Conservation (phyloP, 2,113 vertebrate species). For the Psittacus erithacus region DNA sequence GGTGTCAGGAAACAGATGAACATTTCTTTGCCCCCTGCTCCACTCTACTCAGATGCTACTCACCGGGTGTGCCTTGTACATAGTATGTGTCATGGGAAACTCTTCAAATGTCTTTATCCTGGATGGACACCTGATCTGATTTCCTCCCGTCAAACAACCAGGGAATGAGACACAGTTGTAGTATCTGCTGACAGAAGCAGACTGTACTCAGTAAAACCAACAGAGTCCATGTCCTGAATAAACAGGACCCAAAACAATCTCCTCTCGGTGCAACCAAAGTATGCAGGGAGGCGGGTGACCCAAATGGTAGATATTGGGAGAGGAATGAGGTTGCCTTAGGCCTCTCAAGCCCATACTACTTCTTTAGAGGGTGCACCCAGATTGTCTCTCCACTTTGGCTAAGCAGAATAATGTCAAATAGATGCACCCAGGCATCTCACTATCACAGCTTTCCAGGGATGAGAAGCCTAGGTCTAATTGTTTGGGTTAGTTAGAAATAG, state of each 20-base stretch:
- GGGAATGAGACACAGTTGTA: slow-evolving; percentile 95
- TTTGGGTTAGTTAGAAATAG: background rate
- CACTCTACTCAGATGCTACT: slow-evolving; percentile 31
- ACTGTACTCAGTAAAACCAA: background rate
- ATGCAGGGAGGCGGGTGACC: background rate
- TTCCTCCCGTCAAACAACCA: slow-evolving; percentile 84
- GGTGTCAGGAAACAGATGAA: background rate
- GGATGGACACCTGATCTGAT: slow-evolving; percentile 82
- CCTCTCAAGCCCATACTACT: background rate
- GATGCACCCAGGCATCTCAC: background rate
- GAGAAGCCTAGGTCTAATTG: background rate
- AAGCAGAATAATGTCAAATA: background rate
- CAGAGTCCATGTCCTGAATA: background rate
- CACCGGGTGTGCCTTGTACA: slow-evolving; percentile 86
- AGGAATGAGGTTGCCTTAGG: background rate
- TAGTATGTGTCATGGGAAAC: slow-evolving; percentile 86
- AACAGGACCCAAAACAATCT: background rate
- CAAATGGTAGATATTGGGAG: background rate
- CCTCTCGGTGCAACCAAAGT: background rate
- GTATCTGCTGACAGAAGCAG: slow-evolving; percentile 78
- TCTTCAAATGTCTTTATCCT: slow-evolving; percentile 95
- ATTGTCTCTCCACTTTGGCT: background rate
- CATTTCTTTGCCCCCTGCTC: background rate
- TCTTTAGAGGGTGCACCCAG: background rate
- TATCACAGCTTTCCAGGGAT: background rate